Percentiles rank a stretch among this genome's conserved stretches.
These are phyloP conservation scores for Poeciliopsis turrubarensis DNA, from an alignment of 2,113 vertebrate species.

Conservation along the genomic window DNA sequence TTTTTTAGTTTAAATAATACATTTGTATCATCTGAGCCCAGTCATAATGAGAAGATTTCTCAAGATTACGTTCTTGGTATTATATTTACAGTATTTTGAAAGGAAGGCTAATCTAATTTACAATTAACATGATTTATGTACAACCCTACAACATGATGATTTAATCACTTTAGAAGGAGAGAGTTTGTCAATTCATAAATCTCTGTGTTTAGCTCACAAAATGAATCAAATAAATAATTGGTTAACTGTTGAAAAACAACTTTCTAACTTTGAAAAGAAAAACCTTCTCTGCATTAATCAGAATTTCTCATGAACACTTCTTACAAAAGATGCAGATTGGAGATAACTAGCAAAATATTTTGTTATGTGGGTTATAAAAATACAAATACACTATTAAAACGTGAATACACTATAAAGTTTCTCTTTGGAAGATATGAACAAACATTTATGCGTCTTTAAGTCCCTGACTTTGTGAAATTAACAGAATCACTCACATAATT, in stretches of 20 bases:
- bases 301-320: not conserved
- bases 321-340: not conserved
- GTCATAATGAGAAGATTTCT: not conserved
- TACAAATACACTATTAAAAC: not conserved
- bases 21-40: not conserved
- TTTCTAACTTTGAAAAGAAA: not conserved
- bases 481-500: not conserved
- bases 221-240: not conserved
- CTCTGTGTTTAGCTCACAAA: not conserved
- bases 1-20: not conserved
- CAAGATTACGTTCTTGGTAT: not conserved
- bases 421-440: not conserved
- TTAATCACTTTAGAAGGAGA: not conserved
- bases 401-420: not conserved
- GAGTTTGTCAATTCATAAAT: no score
- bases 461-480: not conserved
- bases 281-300: not conserved
- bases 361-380: not conserved
- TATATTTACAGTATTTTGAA: constrained; percentile 5
- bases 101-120: not conserved
- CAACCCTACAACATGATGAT: not conserved
- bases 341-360: not conserved
- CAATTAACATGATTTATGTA: not conserved
- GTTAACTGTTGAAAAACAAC: not conserved
- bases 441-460: not conserved